Evolutionary conservation across 2,113 vertebrate genomes (phyloP).

Genomic region (Ciconia stormi): DNA sequence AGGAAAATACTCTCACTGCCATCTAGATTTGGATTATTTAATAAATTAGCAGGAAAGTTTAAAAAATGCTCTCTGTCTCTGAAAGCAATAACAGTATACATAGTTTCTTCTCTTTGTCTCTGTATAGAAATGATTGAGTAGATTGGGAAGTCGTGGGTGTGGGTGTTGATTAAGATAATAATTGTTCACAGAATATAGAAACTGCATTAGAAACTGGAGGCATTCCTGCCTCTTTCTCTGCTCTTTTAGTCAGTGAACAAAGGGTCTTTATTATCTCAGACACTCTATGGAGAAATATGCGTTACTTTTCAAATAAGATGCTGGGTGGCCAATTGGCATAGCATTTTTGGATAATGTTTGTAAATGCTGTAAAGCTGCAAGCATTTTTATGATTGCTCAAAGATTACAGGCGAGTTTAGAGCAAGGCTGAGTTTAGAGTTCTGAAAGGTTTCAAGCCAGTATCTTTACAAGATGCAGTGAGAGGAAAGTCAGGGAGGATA

Average conservation of each 20-base stretch:
- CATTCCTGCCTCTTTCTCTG: neutral
- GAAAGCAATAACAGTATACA: neutral
- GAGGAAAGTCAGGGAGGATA: neutral
- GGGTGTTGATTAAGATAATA: neutral
- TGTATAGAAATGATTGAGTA: neutral
- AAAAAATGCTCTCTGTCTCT: neutral
- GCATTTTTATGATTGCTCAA: neutral
- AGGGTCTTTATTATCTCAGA: neutral
- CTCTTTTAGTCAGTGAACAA: neutral
- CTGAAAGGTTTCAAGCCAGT: neutral
- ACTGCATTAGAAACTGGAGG: neutral
- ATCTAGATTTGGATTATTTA: conserved; percentile 64
- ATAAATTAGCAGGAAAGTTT: conserved; percentile 41
- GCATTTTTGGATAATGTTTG: neutral
- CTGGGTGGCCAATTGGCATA: neutral
- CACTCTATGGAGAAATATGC: neutral
- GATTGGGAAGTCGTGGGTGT: neutral
- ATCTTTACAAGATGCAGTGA: neutral
- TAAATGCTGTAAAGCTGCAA: neutral
- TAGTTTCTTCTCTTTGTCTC: neutral
- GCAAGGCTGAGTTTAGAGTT: neutral
- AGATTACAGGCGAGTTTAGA: neutral
- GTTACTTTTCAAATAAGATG: neutral
- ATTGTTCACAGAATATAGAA: neutral
- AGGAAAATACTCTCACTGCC: conserved; percentile 54